Evolutionary conservation across 2,113 vertebrate species (phyloP).

Genomic region (Triplophysa tibetana): DNA sequence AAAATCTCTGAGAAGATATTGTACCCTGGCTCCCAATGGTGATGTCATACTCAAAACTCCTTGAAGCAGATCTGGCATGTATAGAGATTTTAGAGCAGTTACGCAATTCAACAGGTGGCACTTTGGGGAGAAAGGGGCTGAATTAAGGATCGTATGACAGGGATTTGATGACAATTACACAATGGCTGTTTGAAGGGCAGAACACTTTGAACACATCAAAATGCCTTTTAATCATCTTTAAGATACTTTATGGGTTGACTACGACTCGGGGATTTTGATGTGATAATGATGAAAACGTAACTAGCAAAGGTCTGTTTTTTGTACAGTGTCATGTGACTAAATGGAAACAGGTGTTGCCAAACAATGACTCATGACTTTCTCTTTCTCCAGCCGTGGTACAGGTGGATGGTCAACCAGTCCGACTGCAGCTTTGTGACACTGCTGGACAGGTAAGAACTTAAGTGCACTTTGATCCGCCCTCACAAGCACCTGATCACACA

Average conservation of each 20-base stretch:
- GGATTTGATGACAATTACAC: slow-evolving; percentile 64
- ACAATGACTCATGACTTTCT: slow-evolving; percentile 43
- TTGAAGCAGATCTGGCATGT: slow-evolving; percentile 52
- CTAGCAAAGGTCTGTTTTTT: neutral
- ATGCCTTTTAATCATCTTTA: no score
- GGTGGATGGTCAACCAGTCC: slow-evolving; percentile 78
- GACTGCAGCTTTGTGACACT: slow-evolving; percentile 82
- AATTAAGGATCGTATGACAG: slow-evolving; percentile 69
- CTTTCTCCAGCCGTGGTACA: slow-evolving; percentile 76
- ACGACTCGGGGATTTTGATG: no score
- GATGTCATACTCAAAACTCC: slow-evolving; percentile 68
- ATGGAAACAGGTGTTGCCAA: slow-evolving; percentile 35
- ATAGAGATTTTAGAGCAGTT: slow-evolving; percentile 60
- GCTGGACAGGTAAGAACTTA: slow-evolving; percentile 79
- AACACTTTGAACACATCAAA: slow-evolving; percentile 2
- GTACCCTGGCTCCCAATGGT: slow-evolving; percentile 61
- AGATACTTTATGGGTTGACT: neutral
- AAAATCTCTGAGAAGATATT: slow-evolving; percentile 63
- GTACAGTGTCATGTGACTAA: slow-evolving; percentile 19
- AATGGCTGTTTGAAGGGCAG: slow-evolving; percentile 42
- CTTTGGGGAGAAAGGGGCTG: slow-evolving; percentile 43
- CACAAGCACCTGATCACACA: no score
- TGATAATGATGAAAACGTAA: neutral
- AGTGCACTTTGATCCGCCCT: neutral
- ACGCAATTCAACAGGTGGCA: slow-evolving; percentile 70